These are phyloP conservation scores for Platycnemis pennipes DNA, from an alignment of 2,888 invertebrate genomes.

Conservation along the genomic window DNA sequence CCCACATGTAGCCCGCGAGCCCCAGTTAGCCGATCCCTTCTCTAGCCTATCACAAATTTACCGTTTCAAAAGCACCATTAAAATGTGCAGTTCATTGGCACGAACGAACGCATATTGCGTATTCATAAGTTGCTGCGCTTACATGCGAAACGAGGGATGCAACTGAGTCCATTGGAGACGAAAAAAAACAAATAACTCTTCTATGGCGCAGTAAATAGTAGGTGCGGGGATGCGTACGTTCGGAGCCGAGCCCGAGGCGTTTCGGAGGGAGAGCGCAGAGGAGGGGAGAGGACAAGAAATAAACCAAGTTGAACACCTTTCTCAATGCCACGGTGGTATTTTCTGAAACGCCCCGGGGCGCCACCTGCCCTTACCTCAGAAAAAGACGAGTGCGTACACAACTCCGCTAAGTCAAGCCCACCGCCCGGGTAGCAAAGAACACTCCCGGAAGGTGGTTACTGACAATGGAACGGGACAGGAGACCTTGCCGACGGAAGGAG, in stretches of 20 bases:
- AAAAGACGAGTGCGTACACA: background rate
- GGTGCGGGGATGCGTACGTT: background rate
- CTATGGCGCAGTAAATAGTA: background rate
- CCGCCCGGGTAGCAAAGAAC: background rate
- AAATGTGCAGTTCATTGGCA: background rate
- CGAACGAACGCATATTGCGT: background rate
- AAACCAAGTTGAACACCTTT: slow-evolving; percentile 52
- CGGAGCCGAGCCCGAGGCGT: background rate
- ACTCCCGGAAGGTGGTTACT: background rate
- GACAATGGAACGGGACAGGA: background rate
- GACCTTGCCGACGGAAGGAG: background rate
- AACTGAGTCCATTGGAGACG: background rate
- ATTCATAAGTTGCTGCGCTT: too few relatives aligned
- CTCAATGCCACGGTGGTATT: slow-evolving; percentile 55
- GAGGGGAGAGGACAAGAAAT: background rate
- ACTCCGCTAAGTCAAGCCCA: background rate
- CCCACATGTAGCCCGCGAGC: too few relatives aligned
- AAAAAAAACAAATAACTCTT: background rate
- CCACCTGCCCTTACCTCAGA: slow-evolving; percentile 42
- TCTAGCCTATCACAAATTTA: background rate
- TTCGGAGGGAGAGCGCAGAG: background rate
- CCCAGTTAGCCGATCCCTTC: too few relatives aligned
- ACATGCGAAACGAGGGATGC: background rate
- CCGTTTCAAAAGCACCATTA: background rate
- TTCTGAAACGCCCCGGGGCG: slow-evolving; percentile 29